Conservation (phyloP, 2,113 vertebrate genomes). For the Spermophilus dauricus region DNA sequence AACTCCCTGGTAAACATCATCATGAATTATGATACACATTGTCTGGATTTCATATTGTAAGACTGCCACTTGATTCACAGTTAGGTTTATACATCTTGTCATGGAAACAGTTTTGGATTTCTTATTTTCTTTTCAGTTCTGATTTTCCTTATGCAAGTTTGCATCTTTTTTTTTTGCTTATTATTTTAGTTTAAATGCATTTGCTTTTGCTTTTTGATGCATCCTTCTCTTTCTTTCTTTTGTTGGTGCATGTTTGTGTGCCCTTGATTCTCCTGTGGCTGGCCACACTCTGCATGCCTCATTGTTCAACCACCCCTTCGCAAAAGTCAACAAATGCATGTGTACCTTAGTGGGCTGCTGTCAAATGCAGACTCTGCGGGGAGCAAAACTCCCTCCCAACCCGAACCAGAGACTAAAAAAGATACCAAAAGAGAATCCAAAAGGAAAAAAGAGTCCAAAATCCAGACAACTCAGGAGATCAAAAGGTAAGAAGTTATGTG, state of each 20-base stretch:
- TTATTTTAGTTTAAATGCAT: constrained; percentile 88
- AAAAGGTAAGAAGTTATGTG: constrained; percentile 93
- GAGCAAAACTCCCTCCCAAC: constrained; percentile 87
- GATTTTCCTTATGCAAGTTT: constrained; percentile 88
- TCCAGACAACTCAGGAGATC: constrained; percentile 89
- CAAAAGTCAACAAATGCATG: constrained; percentile 93
- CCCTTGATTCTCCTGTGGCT: constrained; percentile 87
- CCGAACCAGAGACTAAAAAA: constrained; percentile 92
- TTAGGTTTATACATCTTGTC: constrained; percentile 90
- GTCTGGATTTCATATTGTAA: constrained; percentile 90
- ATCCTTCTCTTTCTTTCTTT: constrained; percentile 91
- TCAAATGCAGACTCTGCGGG: constrained; percentile 90
- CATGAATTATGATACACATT: constrained; percentile 88
- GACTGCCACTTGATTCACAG: constrained; percentile 88
- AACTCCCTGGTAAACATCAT: constrained; percentile 89
- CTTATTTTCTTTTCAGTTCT: constrained; percentile 90
- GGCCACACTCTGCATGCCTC: constrained; percentile 91
- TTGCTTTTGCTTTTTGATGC: constrained; percentile 90
- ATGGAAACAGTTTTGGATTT: constrained; percentile 88
- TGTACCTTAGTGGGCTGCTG: constrained; percentile 92
- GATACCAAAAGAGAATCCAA: constrained; percentile 97
- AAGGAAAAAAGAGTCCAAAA: constrained; percentile 95
- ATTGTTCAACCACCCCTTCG: constrained; percentile 90
- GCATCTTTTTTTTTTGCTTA: constrained; percentile 87
- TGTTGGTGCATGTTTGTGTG: constrained; percentile 76